Evolutionary conservation across 2,113 vertebrate genomes (phyloP).

Genomic region (Lanius ludovicianus): DNA sequence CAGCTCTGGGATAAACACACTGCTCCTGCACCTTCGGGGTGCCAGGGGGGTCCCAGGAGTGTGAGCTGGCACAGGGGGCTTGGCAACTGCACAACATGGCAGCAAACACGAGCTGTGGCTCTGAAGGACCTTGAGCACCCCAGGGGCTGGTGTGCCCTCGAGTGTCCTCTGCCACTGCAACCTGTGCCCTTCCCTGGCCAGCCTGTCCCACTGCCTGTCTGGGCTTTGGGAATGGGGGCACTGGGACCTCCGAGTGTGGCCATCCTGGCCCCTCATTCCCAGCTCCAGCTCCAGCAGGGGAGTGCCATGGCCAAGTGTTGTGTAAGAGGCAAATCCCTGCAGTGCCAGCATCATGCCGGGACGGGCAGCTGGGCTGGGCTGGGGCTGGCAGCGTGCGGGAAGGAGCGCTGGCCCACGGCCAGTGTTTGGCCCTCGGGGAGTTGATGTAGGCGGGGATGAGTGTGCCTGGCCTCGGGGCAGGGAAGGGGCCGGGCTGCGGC

Average conservation of each 20-base stretch:
- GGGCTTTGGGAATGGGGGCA: neutral
- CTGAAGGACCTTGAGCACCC: neutral
- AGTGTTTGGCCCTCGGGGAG: slow-evolving; percentile 45
- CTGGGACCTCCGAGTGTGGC: neutral
- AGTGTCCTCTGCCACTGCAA: neutral
- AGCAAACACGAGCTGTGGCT: neutral
- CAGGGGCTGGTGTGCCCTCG: neutral
- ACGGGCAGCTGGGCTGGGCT: neutral
- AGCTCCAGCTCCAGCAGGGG: neutral
- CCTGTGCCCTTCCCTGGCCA: neutral
- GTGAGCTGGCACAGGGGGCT: fast-evolving
- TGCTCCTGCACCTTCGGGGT: neutral
- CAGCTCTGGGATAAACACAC: neutral
- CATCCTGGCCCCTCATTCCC: fast-evolving
- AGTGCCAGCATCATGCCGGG: neutral
- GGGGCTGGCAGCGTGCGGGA: neutral
- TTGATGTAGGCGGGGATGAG: slow-evolving; percentile 33
- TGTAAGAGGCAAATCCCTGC: slow-evolving; percentile 12
- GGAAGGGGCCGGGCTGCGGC: slow-evolving; percentile 20
- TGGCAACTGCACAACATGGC: neutral
- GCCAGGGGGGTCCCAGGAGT: neutral
- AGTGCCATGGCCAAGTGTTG: neutral
- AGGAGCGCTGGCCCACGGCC: neutral
- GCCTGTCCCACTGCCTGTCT: neutral
- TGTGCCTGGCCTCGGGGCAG: neutral